These are phyloP conservation scores for Branchipolynoe longqiensis DNA, from an alignment of 2,888 invertebrate genomes.

Conservation along the genomic window DNA sequence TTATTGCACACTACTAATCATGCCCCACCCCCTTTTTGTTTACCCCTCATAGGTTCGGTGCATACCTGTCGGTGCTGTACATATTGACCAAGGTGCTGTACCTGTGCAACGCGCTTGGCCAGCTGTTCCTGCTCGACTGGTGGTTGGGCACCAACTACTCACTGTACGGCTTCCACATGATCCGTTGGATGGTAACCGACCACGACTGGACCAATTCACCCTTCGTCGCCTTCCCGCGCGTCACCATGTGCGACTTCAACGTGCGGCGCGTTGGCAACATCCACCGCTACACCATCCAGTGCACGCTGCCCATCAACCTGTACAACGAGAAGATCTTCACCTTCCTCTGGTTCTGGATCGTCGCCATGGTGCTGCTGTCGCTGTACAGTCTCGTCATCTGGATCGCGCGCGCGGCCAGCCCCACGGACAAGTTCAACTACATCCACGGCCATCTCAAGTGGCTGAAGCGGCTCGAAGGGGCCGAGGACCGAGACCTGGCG, in stretches of 20 bases:
- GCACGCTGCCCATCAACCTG: slow-evolving; percentile 68
- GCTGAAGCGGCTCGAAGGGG: slow-evolving; percentile 14
- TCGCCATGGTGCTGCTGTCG: slow-evolving; percentile 73
- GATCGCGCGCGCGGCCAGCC: slow-evolving; percentile 57
- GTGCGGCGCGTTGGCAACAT: slow-evolving; percentile 79
- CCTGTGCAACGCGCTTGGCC: slow-evolving; percentile 81
- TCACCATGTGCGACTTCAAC: slow-evolving; percentile 80
- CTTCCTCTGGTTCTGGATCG: slow-evolving; percentile 82
- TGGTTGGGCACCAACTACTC: slow-evolving; percentile 81
- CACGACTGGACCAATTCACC: slow-evolving; percentile 77
- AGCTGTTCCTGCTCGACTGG: slow-evolving; percentile 82
- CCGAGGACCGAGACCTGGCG: slow-evolving; percentile 14
- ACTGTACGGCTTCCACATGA: slow-evolving; percentile 76
- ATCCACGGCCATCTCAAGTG: slow-evolving; percentile 45
- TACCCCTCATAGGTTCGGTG: slow-evolving; percentile 79
- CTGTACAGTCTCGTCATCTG: slow-evolving; percentile 62
- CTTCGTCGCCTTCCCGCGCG: slow-evolving; percentile 77
- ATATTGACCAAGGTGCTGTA: slow-evolving; percentile 81
- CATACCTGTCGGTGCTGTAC: slow-evolving; percentile 82
- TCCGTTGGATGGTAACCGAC: slow-evolving; percentile 76
- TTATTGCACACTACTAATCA: no score
- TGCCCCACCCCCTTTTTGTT: slow-evolving; percentile 1
- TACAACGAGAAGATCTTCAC: slow-evolving; percentile 81
- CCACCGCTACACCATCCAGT: slow-evolving; percentile 71
- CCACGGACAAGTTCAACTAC: slow-evolving; percentile 44